Evolutionary conservation across 2,797 vertebrate genomes (phyloP).

Genomic region (Gallirallus australis): DNA sequence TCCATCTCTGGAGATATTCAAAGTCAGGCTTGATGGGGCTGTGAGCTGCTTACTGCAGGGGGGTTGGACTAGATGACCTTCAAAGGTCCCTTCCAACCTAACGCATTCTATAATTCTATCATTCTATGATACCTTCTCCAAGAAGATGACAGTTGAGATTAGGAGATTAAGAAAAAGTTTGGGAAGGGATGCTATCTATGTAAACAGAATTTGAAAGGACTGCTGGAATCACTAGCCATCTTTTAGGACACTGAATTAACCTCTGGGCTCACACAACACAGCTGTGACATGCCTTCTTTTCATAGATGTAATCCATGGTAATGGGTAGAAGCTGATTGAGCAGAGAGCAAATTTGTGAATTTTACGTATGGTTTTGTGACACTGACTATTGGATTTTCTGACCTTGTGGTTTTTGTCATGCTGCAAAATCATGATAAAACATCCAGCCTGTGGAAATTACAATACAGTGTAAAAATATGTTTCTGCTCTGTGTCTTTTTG

Average conservation of each 20-base stretch:
- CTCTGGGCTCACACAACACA: neutral
- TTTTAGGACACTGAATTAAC: neutral
- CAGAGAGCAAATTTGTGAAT: neutral
- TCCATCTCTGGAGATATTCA: no score
- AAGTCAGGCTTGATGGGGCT: no score
- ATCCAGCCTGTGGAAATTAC: neutral
- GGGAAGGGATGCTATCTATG: neutral
- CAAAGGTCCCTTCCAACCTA: no score
- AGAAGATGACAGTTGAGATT: neutral
- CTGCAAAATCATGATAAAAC: neutral
- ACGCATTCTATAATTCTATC: no score
- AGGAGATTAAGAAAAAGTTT: neutral
- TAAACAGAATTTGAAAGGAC: neutral
- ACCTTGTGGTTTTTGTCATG: neutral
- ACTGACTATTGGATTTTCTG: neutral
- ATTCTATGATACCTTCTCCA: neutral
- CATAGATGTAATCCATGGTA: neutral
- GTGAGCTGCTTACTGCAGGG: no score
- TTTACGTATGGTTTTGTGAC: neutral
- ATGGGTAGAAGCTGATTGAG: neutral
- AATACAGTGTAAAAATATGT: neutral
- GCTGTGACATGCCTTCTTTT: neutral
- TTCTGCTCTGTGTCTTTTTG: neutral
- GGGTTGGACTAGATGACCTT: no score
- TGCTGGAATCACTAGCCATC: neutral